Conservation (phyloP, 2,797 vertebrate species). For the Thalassophryne amazonica region DNA sequence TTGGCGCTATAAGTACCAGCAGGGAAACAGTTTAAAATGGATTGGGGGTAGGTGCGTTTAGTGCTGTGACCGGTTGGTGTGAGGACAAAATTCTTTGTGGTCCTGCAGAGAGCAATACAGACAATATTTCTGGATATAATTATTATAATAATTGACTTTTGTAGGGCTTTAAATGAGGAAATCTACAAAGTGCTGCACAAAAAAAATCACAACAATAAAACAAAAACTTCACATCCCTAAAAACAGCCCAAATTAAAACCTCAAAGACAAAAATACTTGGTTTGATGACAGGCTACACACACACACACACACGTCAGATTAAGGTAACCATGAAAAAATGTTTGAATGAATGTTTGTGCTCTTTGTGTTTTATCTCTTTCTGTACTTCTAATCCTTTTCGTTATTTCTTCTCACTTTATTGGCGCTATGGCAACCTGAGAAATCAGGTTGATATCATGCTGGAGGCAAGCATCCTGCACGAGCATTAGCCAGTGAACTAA, state of each 20-base stretch:
- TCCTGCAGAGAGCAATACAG: slow-evolving; percentile 49
- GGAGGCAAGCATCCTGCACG: slow-evolving; percentile 35
- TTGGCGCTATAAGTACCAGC: slow-evolving; percentile 29
- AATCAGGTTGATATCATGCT: slow-evolving; percentile 44
- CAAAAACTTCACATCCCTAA: no score
- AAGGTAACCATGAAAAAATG: slow-evolving; percentile 24
- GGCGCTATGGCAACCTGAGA: slow-evolving; percentile 20
- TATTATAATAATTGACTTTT: no score
- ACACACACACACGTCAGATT: slow-evolving; percentile 33
- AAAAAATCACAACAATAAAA: no score
- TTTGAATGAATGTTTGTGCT: slow-evolving; percentile 5
- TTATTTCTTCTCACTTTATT: slow-evolving; percentile 1
- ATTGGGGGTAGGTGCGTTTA: slow-evolving; percentile 27
- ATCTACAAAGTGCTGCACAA: no score
- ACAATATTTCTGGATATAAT: slow-evolving; percentile 60
- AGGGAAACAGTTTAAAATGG: slow-evolving; percentile 41
- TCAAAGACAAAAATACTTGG: no score
- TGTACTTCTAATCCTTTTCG: neutral
- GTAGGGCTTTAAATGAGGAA: no score
- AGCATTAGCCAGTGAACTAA: slow-evolving; percentile 23
- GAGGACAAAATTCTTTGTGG: slow-evolving; percentile 71
- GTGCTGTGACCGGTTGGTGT: slow-evolving; percentile 71
- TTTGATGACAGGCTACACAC: slow-evolving; percentile 42
- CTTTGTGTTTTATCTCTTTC: neutral
- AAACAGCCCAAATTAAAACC: no score